Evolutionary conservation across 2,113 vertebrate genomes (phyloP), one percentile per base, ranked within the genome.

Genomic region (Campylorhamphus procurvoides): DNA sequence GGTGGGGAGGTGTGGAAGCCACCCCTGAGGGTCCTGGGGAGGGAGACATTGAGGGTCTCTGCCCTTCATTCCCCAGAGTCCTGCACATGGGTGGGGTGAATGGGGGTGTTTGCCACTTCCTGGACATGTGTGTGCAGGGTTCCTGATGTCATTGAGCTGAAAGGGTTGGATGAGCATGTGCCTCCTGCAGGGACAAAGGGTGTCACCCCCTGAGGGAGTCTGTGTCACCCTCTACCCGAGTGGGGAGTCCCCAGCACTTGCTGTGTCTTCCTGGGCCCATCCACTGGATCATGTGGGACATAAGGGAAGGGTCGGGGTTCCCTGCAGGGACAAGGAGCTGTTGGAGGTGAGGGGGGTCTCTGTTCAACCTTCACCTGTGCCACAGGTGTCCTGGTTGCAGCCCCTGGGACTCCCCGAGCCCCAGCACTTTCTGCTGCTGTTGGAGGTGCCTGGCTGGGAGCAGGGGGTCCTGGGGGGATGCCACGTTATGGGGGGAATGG

Each of bases 261-360:
- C 52, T 75, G 28, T 52, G 10, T 35, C 3, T 25, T 33, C 58
- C 28, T 88, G 98, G 98, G 94, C 96, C 98, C 3, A 81, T 98
- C 16, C 47, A 40, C 25, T 93, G 97, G n/a, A 94, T 98, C 37
- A 56, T 98, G 39, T 39, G 60, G 78, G 23, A 33, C 16, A 11
- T 0, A 81, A 52, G 60, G 56, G 28, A 52, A 59, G 33, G 44
- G 18, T 12, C 0, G 0, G 46, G 19, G 46, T 23, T n/a, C 35
- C 22, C 53, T 58, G 29, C 0, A 0, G 27, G 50, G 22, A 12
- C 66, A 25, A 60, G 46, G n/a, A 60, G 39, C n/a, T 13, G 1
- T 39, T 46, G 62, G 39, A 60, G 67, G 18, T 66, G 50, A 42
- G 28, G 15, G 15, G 12, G 27, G 37, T 8, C 37, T 46, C 37